Evolutionary conservation across 2,888 invertebrate genomes (phyloP).

Genomic region (Parascotia fuliginaria): DNA sequence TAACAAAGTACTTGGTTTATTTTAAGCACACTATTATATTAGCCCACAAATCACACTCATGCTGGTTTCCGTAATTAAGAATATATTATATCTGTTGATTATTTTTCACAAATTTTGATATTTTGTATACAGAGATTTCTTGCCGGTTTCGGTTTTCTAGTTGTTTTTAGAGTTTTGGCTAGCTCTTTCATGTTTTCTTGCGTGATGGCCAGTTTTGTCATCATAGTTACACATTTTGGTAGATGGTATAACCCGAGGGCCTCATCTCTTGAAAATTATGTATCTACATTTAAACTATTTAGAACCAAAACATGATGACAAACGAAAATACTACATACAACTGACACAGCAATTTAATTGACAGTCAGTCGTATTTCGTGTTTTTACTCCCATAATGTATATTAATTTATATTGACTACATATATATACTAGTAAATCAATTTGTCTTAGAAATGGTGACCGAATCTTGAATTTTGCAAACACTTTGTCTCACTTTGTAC

Average conservation of each 20-base stretch:
- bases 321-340: not conserved
- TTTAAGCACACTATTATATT: not conserved
- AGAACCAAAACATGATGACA: not conserved
- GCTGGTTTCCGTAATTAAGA: not conserved
- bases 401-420: not conserved
- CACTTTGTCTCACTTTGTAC: not conserved
- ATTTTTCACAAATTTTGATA: not conserved
- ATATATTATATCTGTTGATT: not conserved
- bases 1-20: slow-evolving; percentile 16
- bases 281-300: not conserved
- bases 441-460: too few relatives aligned
- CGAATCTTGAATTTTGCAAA: too few relatives aligned
- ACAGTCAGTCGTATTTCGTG: not conserved
- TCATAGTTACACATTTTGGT: too few relatives aligned
- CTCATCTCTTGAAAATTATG: too few relatives aligned
- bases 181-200: too few relatives aligned
- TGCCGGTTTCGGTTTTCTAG: too few relatives aligned
- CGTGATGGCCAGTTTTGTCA: too few relatives aligned
- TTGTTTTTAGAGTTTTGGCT: too few relatives aligned
- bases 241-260: too few relatives aligned
- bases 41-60: not conserved
- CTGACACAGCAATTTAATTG: not conserved
- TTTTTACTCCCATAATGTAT: not conserved
- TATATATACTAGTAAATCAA: not conserved
- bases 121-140: too few relatives aligned